Evolutionary conservation across 35 echinoderm and acorn worm genomes (phyloP).

Genomic region (Apostichopus parvimensis): DNA sequence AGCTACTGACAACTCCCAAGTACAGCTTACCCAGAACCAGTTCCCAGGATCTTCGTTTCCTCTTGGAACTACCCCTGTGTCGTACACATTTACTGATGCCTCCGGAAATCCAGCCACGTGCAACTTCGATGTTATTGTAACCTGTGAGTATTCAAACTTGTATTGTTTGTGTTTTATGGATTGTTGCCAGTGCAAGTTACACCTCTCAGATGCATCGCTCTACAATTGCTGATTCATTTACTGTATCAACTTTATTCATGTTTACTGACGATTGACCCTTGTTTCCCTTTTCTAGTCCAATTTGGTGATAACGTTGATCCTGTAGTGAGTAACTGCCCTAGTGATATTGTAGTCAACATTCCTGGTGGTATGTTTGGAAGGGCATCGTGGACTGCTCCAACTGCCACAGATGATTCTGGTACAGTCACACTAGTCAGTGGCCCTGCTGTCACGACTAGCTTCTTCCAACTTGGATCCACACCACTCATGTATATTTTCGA

Average conservation of each 20-base stretch:
- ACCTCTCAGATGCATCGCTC: too few species aligned
- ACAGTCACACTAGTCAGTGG: constrained; percentile 26
- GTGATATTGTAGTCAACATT: constrained; percentile 19
- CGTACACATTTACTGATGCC: constrained; percentile 58
- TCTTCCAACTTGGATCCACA: constrained; percentile 49
- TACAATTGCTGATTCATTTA: background rate
- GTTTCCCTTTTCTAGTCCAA: background rate
- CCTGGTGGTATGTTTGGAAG: constrained; percentile 16
- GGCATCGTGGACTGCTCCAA: constrained; percentile 60
- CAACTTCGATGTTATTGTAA: constrained; percentile 58
- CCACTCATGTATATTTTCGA: constrained; percentile 23
- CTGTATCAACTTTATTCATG: background rate
- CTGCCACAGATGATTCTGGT: constrained; percentile 58
- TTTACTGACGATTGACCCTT: background rate
- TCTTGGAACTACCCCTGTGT: constrained; percentile 48
- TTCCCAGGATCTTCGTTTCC: constrained; percentile 42
- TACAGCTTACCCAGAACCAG: constrained; percentile 4
- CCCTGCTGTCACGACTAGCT: constrained; percentile 10
- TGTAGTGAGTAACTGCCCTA: constrained; percentile 56
- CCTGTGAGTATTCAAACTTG: background rate
- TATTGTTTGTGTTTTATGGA: background rate
- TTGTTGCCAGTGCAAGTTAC: background rate
- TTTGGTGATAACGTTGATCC: constrained; percentile 42
- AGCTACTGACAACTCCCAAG: constrained; percentile 68
- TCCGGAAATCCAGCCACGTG: constrained; percentile 59